A percentile compares a stretch with the other conserved stretches of the same genome.
Conservation (phyloP, 2,797 vertebrate genomes). For the Acanthurus leucopareius region DNA sequence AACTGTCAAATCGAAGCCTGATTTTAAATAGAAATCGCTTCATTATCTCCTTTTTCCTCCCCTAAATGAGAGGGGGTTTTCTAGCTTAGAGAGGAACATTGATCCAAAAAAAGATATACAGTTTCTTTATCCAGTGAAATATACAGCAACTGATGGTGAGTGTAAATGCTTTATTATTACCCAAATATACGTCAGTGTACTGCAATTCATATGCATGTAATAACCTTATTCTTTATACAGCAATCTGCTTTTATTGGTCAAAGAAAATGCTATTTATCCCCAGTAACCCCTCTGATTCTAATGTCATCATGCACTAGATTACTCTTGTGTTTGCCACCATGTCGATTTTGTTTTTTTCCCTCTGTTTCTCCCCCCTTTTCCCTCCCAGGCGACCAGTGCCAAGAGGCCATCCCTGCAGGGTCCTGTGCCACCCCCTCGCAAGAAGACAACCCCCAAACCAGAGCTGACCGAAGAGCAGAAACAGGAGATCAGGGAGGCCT, state of each 20-base stretch:
- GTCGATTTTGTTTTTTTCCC: too few species aligned
- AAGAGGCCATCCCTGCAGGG: conserved; percentile 89
- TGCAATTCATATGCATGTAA: neutral
- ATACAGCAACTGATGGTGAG: conserved; percentile 74
- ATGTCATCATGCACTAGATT: neutral
- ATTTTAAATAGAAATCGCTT: conserved; percentile 36
- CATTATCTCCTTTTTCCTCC: conserved; percentile 24
- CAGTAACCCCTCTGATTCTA: neutral
- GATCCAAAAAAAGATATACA: conserved; percentile 19
- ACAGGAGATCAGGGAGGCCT: conserved; percentile 94
- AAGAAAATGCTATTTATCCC: too few species aligned
- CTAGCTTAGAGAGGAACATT: conserved; percentile 47
- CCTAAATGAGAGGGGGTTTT: conserved; percentile 55
- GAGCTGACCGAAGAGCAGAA: conserved; percentile 93
- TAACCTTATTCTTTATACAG: neutral
- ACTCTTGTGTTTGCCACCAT: neutral
- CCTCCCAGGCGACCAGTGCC: conserved; percentile 87
- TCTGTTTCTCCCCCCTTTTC: neutral
- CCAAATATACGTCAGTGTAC: neutral
- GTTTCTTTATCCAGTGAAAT: conserved; percentile 4
- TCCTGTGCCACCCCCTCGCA: conserved; percentile 86
- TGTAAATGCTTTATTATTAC: neutral
- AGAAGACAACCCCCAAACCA: conserved; percentile 87
- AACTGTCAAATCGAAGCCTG: neutral
- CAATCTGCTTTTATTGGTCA: neutral